Evolutionary conservation across 2,888 invertebrate species (phyloP).

Genomic region (Scaptomyza cyrtandrae): DNA sequence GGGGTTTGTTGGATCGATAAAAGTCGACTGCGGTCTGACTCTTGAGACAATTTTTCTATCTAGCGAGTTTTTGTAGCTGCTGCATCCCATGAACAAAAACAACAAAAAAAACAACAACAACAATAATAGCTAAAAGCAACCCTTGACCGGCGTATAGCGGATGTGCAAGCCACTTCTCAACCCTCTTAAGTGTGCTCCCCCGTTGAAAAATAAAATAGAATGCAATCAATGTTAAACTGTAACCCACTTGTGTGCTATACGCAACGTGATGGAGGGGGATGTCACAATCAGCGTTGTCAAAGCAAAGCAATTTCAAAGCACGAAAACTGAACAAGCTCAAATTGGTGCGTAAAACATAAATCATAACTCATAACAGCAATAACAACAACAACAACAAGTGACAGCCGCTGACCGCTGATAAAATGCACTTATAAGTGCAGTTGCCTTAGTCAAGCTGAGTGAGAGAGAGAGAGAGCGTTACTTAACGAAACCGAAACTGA

Average conservation of each 20-base stretch:
- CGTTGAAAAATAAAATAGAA: neutral
- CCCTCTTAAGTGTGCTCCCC: neutral
- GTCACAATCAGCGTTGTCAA: slow-evolving; percentile 63
- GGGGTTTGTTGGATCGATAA: slow-evolving; percentile 74
- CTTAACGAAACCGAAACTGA: slow-evolving; percentile 21
- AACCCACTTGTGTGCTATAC: slow-evolving; percentile 26
- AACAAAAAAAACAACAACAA: slow-evolving; percentile 8
- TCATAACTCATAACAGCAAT: slow-evolving; percentile 21
- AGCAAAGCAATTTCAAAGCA: slow-evolving; percentile 57
- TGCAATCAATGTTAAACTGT: slow-evolving; percentile 30
- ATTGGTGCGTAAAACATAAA: slow-evolving; percentile 65
- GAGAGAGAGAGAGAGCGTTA: neutral
- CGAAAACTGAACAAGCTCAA: slow-evolving; percentile 21
- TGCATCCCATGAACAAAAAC: slow-evolving; percentile 31
- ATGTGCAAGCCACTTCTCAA: slow-evolving; percentile 14
- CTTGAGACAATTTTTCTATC: slow-evolving; percentile 20
- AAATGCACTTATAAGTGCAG: slow-evolving; percentile 63
- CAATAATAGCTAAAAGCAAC: slow-evolving; percentile 15
- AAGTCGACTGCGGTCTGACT: slow-evolving; percentile 31
- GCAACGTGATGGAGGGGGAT: slow-evolving; percentile 28
- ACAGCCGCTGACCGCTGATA: slow-evolving; percentile 55
- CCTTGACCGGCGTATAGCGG: slow-evolving; percentile 54
- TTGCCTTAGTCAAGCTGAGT: slow-evolving; percentile 38
- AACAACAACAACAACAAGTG: slow-evolving; percentile 9
- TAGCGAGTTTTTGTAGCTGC: slow-evolving; percentile 15